These are phyloP conservation scores for Chaitophorus viminalis DNA, from an alignment of 2,888 invertebrate species.

Conservation along the genomic window DNA sequence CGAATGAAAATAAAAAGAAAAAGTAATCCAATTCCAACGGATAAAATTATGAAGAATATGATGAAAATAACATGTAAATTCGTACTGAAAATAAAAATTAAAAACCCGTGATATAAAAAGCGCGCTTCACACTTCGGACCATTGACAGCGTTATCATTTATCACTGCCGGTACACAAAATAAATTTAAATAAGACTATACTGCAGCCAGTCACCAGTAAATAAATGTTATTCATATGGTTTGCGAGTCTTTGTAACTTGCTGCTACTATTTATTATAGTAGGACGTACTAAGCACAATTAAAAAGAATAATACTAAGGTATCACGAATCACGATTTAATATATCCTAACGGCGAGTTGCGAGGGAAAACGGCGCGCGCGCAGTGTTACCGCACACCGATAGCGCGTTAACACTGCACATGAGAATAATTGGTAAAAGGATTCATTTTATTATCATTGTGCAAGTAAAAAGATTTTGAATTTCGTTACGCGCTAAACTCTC, in stretches of 20 bases:
- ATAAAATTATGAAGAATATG: too few relatives aligned
- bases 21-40: not conserved
- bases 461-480: slow-evolving; percentile 9
- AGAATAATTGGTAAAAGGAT: slow-evolving; percentile 38
- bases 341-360: slow-evolving; percentile 28
- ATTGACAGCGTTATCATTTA: not conserved
- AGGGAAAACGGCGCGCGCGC: slow-evolving; percentile 49
- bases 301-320: too few relatives aligned
- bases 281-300: too few relatives aligned
- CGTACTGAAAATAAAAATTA: not conserved
- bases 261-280: too few relatives aligned
- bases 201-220: too few relatives aligned
- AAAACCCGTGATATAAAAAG: not conserved
- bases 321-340: too few relatives aligned
- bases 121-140: not conserved
- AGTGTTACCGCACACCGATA: slow-evolving; percentile 31
- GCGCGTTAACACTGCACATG: slow-evolving; percentile 22
- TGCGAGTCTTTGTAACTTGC: too few relatives aligned
- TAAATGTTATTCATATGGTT: too few relatives aligned
- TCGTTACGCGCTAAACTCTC: not conserved
- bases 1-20: not conserved
- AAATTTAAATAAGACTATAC: too few relatives aligned
- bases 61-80: too few relatives aligned
- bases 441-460: not conserved
- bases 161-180: too few relatives aligned